Percentiles rank a stretch among this genome's conserved stretches.
Conservation (phyloP, 2,888 invertebrate genomes). For the Coelinius sp. region DNA sequence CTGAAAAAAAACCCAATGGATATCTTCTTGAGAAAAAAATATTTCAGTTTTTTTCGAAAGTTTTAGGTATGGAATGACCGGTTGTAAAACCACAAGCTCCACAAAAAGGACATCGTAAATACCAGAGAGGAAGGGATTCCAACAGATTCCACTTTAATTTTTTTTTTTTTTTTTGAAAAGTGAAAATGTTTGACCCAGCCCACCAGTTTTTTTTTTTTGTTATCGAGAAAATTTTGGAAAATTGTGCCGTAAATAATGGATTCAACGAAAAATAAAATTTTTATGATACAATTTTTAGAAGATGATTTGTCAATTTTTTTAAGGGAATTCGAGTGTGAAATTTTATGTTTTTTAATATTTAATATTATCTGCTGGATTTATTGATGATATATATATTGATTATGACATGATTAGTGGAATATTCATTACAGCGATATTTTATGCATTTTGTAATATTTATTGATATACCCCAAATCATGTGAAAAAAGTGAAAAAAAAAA, state of each 20-base stretch:
- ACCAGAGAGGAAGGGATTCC: conserved; percentile 15
- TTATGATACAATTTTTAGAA: not conserved
- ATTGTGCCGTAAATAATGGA: not conserved
- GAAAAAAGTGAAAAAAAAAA: not conserved
- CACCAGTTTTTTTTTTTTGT: conserved; percentile 39
- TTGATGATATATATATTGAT: no score
- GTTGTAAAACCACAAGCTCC: conserved; percentile 24
- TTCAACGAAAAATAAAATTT: conserved; percentile 34
- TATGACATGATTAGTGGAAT: no score
- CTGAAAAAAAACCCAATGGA: not conserved
- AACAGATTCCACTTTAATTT: conserved; percentile 3
- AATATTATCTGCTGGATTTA: not conserved
- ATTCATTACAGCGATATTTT: no score
- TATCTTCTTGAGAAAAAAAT: conserved; percentile 2
- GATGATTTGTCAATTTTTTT: not conserved
- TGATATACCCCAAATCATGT: not conserved
- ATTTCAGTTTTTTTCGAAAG: conserved; percentile 20
- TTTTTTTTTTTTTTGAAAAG: conserved; percentile 25
- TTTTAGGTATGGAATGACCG: conserved; percentile 1
- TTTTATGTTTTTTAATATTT: not conserved
- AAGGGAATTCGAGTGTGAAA: not conserved
- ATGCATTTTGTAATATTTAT: no score
- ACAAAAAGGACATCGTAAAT: conserved; percentile 36
- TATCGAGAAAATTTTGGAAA: conserved; percentile 14
- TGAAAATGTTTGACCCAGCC: conserved; percentile 41